Percentiles rank a stretch among this genome's conserved stretches.
Conservation (phyloP, 2,113 vertebrate genomes). For the Rhinichthys klamathensis region DNA sequence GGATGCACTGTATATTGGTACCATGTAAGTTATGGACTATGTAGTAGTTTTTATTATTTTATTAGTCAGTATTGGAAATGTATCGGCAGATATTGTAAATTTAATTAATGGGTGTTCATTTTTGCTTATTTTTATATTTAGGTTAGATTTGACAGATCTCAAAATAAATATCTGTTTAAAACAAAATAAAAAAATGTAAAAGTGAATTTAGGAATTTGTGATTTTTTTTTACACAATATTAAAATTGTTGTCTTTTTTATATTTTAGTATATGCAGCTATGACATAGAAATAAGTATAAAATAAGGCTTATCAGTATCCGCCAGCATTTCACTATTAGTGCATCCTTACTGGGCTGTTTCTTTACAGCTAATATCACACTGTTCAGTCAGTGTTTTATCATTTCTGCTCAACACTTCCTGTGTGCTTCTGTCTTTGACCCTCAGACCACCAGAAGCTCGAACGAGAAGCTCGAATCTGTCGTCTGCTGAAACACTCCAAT, state of each 20-base stretch:
- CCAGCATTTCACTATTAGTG: neutral
- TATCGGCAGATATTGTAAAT: neutral
- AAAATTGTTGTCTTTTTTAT: too few relatives aligned
- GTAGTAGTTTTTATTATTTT: neutral
- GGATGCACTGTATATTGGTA: neutral
- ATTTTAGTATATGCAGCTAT: neutral
- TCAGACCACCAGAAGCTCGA: constrained; percentile 61
- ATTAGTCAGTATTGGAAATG: neutral
- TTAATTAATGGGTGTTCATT: neutral
- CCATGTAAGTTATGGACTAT: neutral
- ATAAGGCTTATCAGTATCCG: neutral
- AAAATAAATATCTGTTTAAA: neutral
- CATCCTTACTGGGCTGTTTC: neutral
- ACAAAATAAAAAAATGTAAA: neutral
- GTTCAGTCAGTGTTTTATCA: neutral
- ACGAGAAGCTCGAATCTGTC: constrained; percentile 59
- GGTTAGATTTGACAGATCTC: neutral
- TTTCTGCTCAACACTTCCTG: neutral
- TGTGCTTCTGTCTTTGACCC: neutral
- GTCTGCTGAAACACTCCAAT: constrained; percentile 57
- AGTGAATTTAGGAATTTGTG: too few relatives aligned
- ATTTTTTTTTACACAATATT: too few relatives aligned
- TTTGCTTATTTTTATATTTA: neutral
- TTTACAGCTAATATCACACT: neutral
- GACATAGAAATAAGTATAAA: neutral